Evolutionary conservation across 2,888 invertebrate genomes (phyloP).

Genomic region (Melanophora roralis): DNA sequence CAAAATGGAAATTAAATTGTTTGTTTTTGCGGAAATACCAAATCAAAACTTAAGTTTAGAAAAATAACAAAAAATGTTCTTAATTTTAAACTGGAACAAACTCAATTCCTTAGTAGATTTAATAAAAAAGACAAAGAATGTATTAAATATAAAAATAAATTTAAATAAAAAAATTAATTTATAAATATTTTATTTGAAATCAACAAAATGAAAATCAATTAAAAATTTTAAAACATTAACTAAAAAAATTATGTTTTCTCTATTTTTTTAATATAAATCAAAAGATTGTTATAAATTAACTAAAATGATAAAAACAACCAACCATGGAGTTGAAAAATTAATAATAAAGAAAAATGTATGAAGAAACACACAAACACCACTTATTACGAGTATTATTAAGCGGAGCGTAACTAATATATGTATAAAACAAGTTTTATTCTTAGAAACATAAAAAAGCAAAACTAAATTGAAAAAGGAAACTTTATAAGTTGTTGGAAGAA

Average conservation of each 20-base stretch:
- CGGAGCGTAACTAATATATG: not conserved
- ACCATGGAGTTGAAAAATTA: not conserved
- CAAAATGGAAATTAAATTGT: not conserved
- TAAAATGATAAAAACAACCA: not conserved
- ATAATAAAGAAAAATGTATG: not conserved
- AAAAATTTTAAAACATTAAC: constrained; percentile 37
- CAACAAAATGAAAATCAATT: constrained; percentile 42
- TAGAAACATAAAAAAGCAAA: not conserved
- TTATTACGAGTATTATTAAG: not conserved
- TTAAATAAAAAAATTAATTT: not conserved
- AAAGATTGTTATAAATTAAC: constrained; percentile 19
- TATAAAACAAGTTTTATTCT: not conserved
- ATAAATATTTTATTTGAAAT: constrained; percentile 40
- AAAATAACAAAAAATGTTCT: constrained; percentile 5
- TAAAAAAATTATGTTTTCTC: constrained; percentile 15
- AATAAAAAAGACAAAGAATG: constrained; percentile 39
- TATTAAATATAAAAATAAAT: constrained; percentile 10
- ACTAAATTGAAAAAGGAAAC: not conserved
- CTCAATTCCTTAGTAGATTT: constrained; percentile 53
- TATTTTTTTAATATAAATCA: constrained; percentile 25
- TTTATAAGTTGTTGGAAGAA: not conserved
- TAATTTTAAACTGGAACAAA: constrained; percentile 36
- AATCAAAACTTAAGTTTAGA: constrained; percentile 17
- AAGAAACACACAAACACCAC: not conserved
- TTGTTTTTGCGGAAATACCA: not conserved